A percentile compares a stretch with the other conserved stretches of the same genome.
Conservation (phyloP, 2,113 vertebrate species). For the Cricetomys ansorgei region DNA sequence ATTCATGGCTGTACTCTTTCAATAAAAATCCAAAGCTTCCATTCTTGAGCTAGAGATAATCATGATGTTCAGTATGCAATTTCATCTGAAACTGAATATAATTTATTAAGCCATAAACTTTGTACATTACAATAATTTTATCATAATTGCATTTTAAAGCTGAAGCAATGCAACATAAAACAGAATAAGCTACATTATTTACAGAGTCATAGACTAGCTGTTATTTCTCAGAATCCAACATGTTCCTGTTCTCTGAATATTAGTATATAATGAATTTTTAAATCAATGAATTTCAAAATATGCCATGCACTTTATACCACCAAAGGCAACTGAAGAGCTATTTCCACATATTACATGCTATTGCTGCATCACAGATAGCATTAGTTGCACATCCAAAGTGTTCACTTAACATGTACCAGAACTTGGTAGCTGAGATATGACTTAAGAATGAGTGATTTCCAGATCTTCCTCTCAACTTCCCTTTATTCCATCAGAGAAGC, state of each 20-base stretch:
- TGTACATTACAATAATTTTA: slow-evolving; percentile 66
- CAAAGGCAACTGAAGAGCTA: background rate
- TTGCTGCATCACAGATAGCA: background rate
- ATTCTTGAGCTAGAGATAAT: slow-evolving; percentile 26
- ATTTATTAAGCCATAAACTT: slow-evolving; percentile 49
- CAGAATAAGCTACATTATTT: slow-evolving; percentile 20
- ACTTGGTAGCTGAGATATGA: background rate
- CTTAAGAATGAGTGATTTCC: background rate
- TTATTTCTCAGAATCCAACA: background rate
- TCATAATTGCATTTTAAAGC: slow-evolving; percentile 60
- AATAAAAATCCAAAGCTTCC: background rate
- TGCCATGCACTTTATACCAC: background rate
- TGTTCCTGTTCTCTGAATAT: background rate
- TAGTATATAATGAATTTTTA: background rate
- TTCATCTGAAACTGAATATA: slow-evolving; percentile 56
- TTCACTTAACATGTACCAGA: background rate
- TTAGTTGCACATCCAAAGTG: background rate
- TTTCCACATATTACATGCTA: background rate
- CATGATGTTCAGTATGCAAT: slow-evolving; percentile 14
- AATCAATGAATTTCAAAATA: background rate
- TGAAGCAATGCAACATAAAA: slow-evolving; percentile 4
- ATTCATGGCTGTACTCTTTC: slow-evolving; percentile 10
- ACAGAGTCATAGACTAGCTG: background rate
- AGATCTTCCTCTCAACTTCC: background rate
- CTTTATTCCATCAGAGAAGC: background rate